Percentiles rank a stretch among this genome's conserved stretches.
Conservation (phyloP, 2,113 vertebrate species). For the Poeciliopsis occidentalis region DNA sequence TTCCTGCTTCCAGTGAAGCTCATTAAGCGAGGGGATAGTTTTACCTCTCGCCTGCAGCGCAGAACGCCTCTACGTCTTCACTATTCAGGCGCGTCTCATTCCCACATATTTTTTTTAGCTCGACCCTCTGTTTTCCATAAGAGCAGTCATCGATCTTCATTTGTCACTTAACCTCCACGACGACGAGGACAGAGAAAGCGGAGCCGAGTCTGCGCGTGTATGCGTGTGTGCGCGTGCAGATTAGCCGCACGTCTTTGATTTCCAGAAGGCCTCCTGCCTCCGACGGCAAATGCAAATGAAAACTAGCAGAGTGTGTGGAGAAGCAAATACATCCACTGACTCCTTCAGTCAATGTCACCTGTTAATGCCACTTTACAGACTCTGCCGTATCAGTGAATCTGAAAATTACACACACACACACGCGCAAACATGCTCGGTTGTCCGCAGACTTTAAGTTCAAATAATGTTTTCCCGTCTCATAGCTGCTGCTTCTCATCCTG, state of each 20-base stretch:
- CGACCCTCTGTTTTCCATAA: conserved; percentile 76
- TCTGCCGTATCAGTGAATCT: conserved; percentile 61
- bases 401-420: conserved; percentile 35
- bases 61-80: conserved; percentile 67
- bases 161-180: conserved; percentile 77
- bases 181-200: conserved; percentile 63
- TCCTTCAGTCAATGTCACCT: conserved; percentile 81
- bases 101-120: conserved; percentile 74
- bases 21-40: conserved; percentile 70
- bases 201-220: conserved; percentile 30
- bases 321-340: conserved; percentile 75
- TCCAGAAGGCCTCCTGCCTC: conserved; percentile 72
- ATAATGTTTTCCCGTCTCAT: conserved; percentile 13
- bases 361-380: conserved; percentile 77
- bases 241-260: conserved; percentile 71
- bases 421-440: conserved; percentile 21
- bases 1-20: conserved; percentile 75
- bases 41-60: conserved; percentile 60
- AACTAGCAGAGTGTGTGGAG: conserved; percentile 64
- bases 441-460: conserved; percentile 48
- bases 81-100: conserved; percentile 56
- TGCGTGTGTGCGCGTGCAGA: conserved; percentile 34
- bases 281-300: conserved; percentile 79
- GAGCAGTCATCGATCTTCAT: conserved; percentile 82
- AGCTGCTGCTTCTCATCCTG: conserved; percentile 37